Base-by-base conservation (phyloP, 92 coral and sea anemone genomes). In the Phenganax stokvisi region DNA sequence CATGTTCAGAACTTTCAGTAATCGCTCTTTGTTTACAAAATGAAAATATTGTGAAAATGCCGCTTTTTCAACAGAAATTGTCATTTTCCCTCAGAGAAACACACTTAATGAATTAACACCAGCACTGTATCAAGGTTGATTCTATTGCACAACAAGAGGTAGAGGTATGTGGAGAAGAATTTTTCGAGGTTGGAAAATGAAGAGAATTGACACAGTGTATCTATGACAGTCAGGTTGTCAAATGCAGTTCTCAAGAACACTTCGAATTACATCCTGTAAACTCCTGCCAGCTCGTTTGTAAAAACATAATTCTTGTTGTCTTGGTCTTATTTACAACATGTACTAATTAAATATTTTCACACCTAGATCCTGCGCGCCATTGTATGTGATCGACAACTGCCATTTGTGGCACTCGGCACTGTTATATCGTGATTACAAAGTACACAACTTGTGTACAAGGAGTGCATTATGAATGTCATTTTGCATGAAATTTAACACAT, bases 311-410 rank as follows among this genome's bases (percentile, higher is more conserved):
- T 66, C 51, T 66, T 66, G 31, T 74, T 76, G 66, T 51, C 30
- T 7, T 12, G 51, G 16, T 67, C 20, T 63, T 78, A 56, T 62
- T 78, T 61, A 57, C 52, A 51, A 53, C 71, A 63, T 61, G 67
- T 3, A 62, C 72, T 78, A 78, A 78, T 78, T 78, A 78, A 78
- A 78, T 78, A 78, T 27, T 37, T 78, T 78, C 82, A 64, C 82
- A 78, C 82, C n/a, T 78, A 58, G 82, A 62, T 51, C 72, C 47
- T 37, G 52, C 53, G 31, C 67, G 16, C 59, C 55, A 61, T 78
- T 78, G 82, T 78, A 37, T 20, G 7, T 30, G 72, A 28, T 16
- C 44, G 57, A 67, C 72, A 25, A 60, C 71, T 78, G 82, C 55
- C 59, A 51, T 58, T 52, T 78, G 13, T 10, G 25, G 29, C 29